Evolutionary conservation across 2,888 invertebrate genomes (phyloP), one percentile per base, ranked within the genome.

Genomic region (Epinotia nisella): DNA sequence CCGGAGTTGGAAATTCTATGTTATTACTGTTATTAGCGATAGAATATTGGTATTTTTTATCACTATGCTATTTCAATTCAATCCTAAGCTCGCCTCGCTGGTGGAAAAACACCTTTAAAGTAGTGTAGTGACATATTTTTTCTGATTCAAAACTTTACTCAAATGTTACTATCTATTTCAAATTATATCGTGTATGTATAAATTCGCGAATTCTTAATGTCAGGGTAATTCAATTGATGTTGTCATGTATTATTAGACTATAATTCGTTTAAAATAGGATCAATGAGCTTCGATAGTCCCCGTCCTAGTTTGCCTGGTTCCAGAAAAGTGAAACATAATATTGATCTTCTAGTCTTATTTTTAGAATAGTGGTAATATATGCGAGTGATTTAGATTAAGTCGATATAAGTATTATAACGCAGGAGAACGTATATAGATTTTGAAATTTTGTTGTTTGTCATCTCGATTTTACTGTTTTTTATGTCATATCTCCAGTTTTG

Each of bases 301-400:
- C 87, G 86, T 88, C 87, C 87, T 84, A 88, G 79, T 78, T 83
- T 90, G 87, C 86, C 87, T 79, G 76, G 73, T 78, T 80, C 79
- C 76, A 41, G 51, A 53, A 39, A 76, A 72, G 68, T 64, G 75
- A 67, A 79, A 76, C 77, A 78, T 77, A 78, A 80, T 81, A 84
- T 84, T 86, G 83, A 86, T 83, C 85, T 88, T 92, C 92, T 92
- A 92, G 92, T 92, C 92, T 83, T 81, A 86, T 80, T 83, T 75
- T 82, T 87, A 88, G 77, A 71, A 75, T 79, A 80, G 76, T 76
- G 65, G 77, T 80, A 77, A 77, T 51, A 73, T 82, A 80, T 75
- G 41, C 35, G 81, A 80, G 82, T 81, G 80, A 81, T 81, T 65
- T 81, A 80, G 78, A 67, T 51, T 77, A 79, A 78, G 70, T 62